Conservation (phyloP, 1,140 invertebrate genomes). For the Lordiphosa stackelbergi region DNA sequence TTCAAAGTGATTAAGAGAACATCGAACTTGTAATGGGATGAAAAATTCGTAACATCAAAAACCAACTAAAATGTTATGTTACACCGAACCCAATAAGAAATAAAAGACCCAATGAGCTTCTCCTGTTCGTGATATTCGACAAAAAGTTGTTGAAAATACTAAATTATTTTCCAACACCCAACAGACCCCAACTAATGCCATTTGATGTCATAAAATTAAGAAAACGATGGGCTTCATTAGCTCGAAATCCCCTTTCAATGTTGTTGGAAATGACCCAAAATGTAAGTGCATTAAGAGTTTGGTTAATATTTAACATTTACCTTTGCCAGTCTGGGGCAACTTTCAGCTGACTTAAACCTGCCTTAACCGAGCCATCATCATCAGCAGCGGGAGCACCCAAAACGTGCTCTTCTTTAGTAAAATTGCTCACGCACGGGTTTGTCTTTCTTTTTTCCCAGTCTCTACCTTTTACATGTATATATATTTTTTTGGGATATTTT, state of each 20-base stretch:
- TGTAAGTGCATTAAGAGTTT: slow-evolving; percentile 27
- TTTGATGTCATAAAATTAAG: slow-evolving; percentile 3
- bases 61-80: too few species aligned
- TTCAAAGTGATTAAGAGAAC: too few species aligned
- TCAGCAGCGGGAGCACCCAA: slow-evolving; percentile 13
- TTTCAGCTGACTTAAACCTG: slow-evolving; percentile 10
- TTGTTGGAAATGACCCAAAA: slow-evolving; percentile 16
- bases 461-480: not conserved
- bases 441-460: slow-evolving; percentile 16
- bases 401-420: slow-evolving; percentile 54
- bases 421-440: slow-evolving; percentile 62
- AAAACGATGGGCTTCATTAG: slow-evolving; percentile 36
- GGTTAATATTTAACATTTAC: slow-evolving; percentile 32
- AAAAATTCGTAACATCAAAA: too few species aligned
- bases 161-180: not conserved
- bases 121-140: not conserved
- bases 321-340: slow-evolving; percentile 9
- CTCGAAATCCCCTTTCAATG: slow-evolving; percentile 11
- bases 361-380: slow-evolving; percentile 24
- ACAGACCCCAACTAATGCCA: slow-evolving; percentile 13
- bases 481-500: slow-evolving; percentile 22
- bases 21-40: too few species aligned
- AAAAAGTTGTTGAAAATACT: not conserved
- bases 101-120: not conserved
- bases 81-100: too few species aligned